Evolutionary conservation across 1,140 invertebrate species (phyloP), one percentile per base, ranked within the genome.

Genomic region (Mercenaria mercenaria): DNA sequence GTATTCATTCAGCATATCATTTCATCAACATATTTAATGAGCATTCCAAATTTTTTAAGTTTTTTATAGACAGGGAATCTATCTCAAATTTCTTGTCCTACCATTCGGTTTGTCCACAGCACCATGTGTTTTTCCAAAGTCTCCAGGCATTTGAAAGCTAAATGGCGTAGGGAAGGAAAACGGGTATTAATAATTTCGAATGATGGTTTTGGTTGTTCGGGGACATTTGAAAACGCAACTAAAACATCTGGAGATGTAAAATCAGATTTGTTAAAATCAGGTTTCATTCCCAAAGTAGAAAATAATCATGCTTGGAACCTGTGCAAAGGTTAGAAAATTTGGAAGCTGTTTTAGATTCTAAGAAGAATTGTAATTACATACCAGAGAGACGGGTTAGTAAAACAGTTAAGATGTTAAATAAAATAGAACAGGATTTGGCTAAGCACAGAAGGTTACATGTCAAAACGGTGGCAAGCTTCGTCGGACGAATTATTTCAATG

Each of bases 231-330:
- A 0, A 34, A 32, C 26, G 3, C 69, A n/a, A 72, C 41, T 3
- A 15, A 20, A 41, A 0, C 74, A 29, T 29, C 18, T 2, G 56
- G 41, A 6, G 13, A 90, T 23, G 8, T 84, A 20, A 90, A 82
- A 18, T 11, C 26, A 8, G 43, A 47, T 47, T 47, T 47, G 15
- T 47, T 47, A 8, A 8, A 6, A 8, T 47, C 43, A 6, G 81
- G 67, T 15, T 90, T 90, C 67, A 34, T 90, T 32, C 80, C 88
- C 18, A 84, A 90, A 32, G 67, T 56, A 61, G 81, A 84, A 26
- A 90, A 47, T 43, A 90, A 34, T 84, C 3, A 6, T 29, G 43
- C 34, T 79, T 81, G 81, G 37, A 29, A 3, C 69, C 88, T 11
- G 72, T 64, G 34, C 52, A 77, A 79, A 64, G 41, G 6, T 29